These are phyloP conservation scores for Molorchus minor DNA, from an alignment of 2,888 invertebrate genomes.

Conservation along the genomic window DNA sequence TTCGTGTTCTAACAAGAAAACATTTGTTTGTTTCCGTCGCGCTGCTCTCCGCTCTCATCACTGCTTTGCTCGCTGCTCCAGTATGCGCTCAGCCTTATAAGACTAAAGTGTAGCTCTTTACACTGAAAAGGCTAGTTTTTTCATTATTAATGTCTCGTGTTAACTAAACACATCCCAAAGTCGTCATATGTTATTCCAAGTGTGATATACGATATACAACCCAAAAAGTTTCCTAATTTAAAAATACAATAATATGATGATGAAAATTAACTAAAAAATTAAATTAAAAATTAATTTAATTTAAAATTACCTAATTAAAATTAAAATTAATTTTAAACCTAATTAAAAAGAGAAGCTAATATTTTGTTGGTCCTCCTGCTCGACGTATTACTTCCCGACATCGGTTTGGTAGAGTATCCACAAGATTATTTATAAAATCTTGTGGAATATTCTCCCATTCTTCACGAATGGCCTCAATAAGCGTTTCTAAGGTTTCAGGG, in stretches of 20 bases:
- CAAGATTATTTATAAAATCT: slow-evolving; percentile 11
- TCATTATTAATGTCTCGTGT: no score
- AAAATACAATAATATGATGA: no score
- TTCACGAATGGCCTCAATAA: slow-evolving; percentile 2
- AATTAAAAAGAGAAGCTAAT: slow-evolving; percentile 6
- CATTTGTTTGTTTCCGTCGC: neutral
- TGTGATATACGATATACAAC: no score
- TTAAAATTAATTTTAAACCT: no score
- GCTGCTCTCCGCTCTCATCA: neutral
- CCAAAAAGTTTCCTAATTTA: no score
- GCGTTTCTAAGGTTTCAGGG: neutral
- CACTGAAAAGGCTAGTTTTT: no score
- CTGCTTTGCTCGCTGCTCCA: neutral
- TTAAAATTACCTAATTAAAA: no score
- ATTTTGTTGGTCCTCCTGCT: slow-evolving; percentile 10
- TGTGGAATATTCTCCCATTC: slow-evolving; percentile 11
- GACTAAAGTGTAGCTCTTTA: no score
- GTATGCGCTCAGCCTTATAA: neutral
- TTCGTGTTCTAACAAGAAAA: neutral
- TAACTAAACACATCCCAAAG: no score
- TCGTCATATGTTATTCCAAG: no score
- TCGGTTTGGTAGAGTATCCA: slow-evolving; percentile 5
- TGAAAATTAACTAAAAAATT: no score
- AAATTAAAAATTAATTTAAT: no score
- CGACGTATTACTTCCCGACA: slow-evolving; percentile 6